These are phyloP conservation scores for Thymelicus sylvestris DNA, from an alignment of 2,888 invertebrate genomes.

Conservation along the genomic window DNA sequence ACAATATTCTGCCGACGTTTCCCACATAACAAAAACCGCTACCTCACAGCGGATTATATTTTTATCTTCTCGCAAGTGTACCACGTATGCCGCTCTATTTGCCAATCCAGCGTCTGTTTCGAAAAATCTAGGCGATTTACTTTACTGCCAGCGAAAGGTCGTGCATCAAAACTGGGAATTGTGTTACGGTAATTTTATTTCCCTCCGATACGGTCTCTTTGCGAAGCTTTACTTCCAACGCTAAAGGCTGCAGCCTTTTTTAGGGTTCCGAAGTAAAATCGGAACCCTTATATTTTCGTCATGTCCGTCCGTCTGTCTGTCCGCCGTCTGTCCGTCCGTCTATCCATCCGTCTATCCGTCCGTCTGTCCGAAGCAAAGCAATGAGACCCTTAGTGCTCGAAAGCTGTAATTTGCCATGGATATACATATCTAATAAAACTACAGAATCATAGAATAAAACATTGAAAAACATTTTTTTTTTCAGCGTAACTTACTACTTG, in stretches of 20 bases:
- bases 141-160: slow-evolving; percentile 51
- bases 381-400: too few species aligned
- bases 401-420: too few species aligned
- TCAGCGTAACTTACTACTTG: too few species aligned
- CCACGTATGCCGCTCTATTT: slow-evolving; percentile 52
- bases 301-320: too few species aligned
- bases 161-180: slow-evolving; percentile 52
- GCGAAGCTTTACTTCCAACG: slow-evolving; percentile 50
- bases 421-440: too few species aligned
- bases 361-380: too few species aligned
- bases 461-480: too few species aligned
- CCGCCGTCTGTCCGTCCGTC: too few species aligned
- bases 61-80: slow-evolving; percentile 43
- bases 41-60: slow-evolving; percentile 42
- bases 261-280: too few species aligned
- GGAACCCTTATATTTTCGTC: too few species aligned
- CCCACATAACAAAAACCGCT: slow-evolving; percentile 9
- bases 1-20: slow-evolving; percentile 10
- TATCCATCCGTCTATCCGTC: too few species aligned
- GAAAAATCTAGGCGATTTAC: slow-evolving; percentile 61
- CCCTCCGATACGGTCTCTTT: slow-evolving; percentile 47
- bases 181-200: slow-evolving; percentile 56
- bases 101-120: slow-evolving; percentile 58
- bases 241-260: slow-evolving; percentile 2
- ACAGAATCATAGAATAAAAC: too few species aligned